These are phyloP conservation scores for Brevipalpus yothersi DNA, from an alignment of 1,140 invertebrate species.

Conservation along the genomic window DNA sequence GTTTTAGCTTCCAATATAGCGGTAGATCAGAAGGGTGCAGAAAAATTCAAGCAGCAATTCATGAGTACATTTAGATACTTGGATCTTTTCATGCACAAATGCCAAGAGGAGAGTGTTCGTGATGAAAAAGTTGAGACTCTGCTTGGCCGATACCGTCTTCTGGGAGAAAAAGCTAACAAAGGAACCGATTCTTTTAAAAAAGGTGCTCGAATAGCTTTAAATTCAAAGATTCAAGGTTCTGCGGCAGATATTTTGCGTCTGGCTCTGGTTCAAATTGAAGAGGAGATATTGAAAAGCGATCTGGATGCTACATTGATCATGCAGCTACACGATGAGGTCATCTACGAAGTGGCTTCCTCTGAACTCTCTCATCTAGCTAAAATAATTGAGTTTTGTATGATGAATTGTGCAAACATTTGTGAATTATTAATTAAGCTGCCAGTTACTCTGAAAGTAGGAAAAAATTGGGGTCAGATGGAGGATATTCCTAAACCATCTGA, in stretches of 20 bases:
- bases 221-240: conserved; percentile 81
- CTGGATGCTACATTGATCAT: conserved; percentile 35
- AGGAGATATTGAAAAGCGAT: conserved; percentile 20
- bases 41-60: conserved; percentile 52
- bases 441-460: conserved; percentile 57
- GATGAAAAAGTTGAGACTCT: conserved; percentile 63
- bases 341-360: conserved; percentile 53
- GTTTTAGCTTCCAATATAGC: conserved; percentile 53
- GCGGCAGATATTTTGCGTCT: conserved; percentile 80
- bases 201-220: conserved; percentile 83
- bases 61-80: conserved; percentile 18
- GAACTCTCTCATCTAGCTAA: conserved; percentile 29
- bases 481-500: too few species aligned
- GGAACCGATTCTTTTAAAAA: conserved; percentile 35
- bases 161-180: conserved; percentile 45
- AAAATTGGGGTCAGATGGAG: conserved; percentile 35
- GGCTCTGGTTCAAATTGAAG: conserved; percentile 55
- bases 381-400: conserved; percentile 52
- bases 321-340: conserved; percentile 84
- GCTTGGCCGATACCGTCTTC: conserved; percentile 42
- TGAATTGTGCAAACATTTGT: conserved; percentile 30
- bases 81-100: conserved; percentile 34
- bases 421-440: conserved; percentile 44
- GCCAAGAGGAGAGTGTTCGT: conserved; percentile 37
- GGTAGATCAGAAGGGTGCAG: conserved; percentile 57